Evolutionary conservation across 2,113 vertebrate genomes (phyloP).

Genomic region (Kryptolebias marmoratus): DNA sequence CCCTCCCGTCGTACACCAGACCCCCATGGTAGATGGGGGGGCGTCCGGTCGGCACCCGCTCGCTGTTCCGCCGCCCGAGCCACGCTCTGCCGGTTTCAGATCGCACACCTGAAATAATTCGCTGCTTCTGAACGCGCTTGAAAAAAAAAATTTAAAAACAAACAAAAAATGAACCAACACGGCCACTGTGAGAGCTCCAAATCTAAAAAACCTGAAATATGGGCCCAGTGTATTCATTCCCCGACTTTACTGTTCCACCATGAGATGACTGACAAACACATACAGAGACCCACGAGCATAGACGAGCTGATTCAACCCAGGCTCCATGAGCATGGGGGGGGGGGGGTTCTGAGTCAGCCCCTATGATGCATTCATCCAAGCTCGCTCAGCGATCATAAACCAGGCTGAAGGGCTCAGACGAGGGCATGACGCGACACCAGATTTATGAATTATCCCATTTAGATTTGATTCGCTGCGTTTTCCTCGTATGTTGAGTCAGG

Average conservation of each 20-base stretch:
- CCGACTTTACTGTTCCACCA: constrained; percentile 65
- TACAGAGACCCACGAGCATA: constrained; percentile 46
- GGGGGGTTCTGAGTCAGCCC: constrained; percentile 58
- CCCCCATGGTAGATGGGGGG: constrained; percentile 53
- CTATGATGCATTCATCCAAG: constrained; percentile 65
- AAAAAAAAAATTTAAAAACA: constrained; percentile 25
- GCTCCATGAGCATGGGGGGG: constrained; percentile 33
- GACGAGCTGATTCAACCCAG: constrained; percentile 64
- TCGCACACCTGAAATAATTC: constrained; percentile 78
- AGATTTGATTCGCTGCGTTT: constrained; percentile 49
- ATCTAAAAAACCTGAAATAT: constrained; percentile 76
- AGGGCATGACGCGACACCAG: constrained; percentile 55
- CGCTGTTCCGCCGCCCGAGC: not conserved
- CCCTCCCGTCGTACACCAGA: constrained; percentile 36
- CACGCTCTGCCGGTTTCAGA: constrained; percentile 57
- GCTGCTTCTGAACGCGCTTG: constrained; percentile 74
- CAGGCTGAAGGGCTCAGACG: constrained; percentile 53
- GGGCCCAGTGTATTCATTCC: constrained; percentile 72
- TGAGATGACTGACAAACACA: constrained; percentile 68
- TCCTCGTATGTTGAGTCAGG: constrained; percentile 53
- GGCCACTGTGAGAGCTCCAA: constrained; percentile 66
- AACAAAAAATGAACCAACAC: constrained; percentile 33
- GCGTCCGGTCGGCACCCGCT: constrained; percentile 61
- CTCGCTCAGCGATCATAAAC: constrained; percentile 64
- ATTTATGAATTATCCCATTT: constrained; percentile 70